Percentiles rank a stretch among this genome's conserved stretches.
Conservation (phyloP, 2,113 vertebrate genomes). For the Aphelocoma coerulescens region DNA sequence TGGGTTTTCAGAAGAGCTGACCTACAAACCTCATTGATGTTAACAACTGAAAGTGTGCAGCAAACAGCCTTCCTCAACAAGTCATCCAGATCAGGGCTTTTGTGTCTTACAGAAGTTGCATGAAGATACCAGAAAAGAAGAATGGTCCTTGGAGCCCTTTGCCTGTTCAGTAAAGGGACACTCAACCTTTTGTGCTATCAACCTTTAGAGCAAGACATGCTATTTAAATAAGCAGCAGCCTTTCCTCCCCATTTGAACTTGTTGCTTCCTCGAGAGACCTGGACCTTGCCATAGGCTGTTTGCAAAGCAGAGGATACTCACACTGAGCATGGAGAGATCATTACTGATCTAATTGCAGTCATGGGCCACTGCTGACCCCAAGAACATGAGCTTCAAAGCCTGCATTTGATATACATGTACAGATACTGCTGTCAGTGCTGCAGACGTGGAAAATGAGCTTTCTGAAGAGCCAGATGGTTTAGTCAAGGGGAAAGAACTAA, state of each 20-base stretch:
- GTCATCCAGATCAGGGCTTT: neutral
- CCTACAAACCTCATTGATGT: constrained; percentile 22
- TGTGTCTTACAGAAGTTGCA: neutral
- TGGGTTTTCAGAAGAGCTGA: neutral
- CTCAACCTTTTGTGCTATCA: neutral
- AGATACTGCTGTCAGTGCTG: neutral
- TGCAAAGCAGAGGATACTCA: neutral
- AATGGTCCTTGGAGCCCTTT: neutral
- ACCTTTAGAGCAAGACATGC: neutral
- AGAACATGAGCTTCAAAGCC: neutral
- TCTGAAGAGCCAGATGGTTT: neutral
- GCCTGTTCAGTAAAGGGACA: neutral
- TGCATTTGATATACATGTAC: neutral
- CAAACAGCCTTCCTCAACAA: neutral
- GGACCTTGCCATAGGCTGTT: neutral
- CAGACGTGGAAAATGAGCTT: neutral
- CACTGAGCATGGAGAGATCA: neutral
- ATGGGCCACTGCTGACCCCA: neutral
- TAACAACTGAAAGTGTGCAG: neutral
- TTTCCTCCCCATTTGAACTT: neutral
- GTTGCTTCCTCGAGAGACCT: neutral
- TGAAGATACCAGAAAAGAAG: neutral
- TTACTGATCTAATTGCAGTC: neutral
- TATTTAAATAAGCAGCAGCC: neutral
- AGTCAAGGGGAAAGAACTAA: neutral